Evolutionary conservation across 2,888 invertebrate species (phyloP), one percentile per base, ranked within the genome.

Genomic region (Cremastinae sp.): DNA sequence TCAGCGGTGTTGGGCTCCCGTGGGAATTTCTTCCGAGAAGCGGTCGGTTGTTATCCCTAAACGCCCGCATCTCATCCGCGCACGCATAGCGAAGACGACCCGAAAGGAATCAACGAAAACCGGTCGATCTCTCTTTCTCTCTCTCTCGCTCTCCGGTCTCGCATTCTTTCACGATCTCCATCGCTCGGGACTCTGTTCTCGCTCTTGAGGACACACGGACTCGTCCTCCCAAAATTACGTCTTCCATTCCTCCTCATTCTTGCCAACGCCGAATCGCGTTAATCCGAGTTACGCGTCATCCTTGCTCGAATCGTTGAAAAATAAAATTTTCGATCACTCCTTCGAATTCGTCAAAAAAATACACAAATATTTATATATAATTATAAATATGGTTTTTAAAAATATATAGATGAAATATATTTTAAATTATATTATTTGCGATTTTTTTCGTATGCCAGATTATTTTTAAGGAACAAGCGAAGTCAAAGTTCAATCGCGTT

Each of bases 101-200:
- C 22, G 64, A 49, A 69, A 18, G 9, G 45, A 69, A 64, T 54
- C 53, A 70, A 56, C 20, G 51, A 77, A 61, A 62, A 74, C 54
- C 69, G 73, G 70, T 64, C 28, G 28, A 28, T 28, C 34, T 45
- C 59, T 58, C 18, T 10, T 41, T 47, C 56, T 58, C 56, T 58
- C 68, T 58, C 65, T 66, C 28, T 28, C 28, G 2, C 5, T 28
- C 28, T 28, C 70, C 58, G 45, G 59, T 43, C 71, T 71, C 62
- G 72, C 73, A 69, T 70, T 70, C 64, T 75, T 78, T 81, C 78
- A 71, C 78, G 81, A 75, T 79, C 77, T 72, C n/a, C n/a, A n/a
- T n/a, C 66, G 47, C 47, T 77, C 64, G 80, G 78, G 54, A 53
- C 70, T 53, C 69, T 64, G 58, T 59, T 77, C 73, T 45, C 65